phyloP scores from a whole-genome alignment of 2,797 vertebrate species.

The Tragelaphus oryx region DNA sequence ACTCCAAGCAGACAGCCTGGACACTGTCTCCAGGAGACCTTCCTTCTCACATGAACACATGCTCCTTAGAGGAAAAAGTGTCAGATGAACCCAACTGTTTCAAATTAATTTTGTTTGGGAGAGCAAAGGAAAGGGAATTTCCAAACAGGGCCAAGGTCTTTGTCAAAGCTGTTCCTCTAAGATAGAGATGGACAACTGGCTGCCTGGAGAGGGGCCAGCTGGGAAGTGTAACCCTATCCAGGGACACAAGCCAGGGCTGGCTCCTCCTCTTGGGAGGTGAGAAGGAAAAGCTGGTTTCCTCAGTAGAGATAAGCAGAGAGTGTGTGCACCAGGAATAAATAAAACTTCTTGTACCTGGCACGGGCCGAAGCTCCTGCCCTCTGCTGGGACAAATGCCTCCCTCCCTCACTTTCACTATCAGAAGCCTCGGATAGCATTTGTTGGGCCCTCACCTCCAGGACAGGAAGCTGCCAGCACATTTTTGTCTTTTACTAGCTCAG shows the following conservation, averaged over 20 bases:
- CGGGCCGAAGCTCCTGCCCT: rapidly evolving
- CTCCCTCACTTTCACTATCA: background rate
- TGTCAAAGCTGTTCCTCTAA: conserved; percentile 21
- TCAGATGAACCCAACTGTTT: background rate
- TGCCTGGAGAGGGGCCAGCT: background rate
- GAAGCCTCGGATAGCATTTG: background rate
- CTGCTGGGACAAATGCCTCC: background rate
- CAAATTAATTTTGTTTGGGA: conserved; percentile 49
- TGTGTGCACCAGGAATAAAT: background rate
- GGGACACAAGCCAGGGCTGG: background rate
- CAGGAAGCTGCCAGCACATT: background rate
- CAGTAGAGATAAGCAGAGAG: background rate
- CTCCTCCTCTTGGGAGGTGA: background rate
- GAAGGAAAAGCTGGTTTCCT: conserved; percentile 35
- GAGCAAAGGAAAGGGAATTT: conserved; percentile 23
- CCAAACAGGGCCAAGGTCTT: conserved; percentile 28
- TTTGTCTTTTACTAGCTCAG: background rate
- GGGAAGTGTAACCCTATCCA: background rate
- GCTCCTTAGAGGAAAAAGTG: background rate
- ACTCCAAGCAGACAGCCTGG: background rate
- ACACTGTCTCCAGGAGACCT: background rate
- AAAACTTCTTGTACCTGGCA: background rate
- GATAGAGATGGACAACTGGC: conserved; percentile 39
- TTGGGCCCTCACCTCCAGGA: background rate
- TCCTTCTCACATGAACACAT: background rate